phyloP scores from a whole-genome alignment of 2,888 invertebrate species.

The Empis stercorea region DNA sequence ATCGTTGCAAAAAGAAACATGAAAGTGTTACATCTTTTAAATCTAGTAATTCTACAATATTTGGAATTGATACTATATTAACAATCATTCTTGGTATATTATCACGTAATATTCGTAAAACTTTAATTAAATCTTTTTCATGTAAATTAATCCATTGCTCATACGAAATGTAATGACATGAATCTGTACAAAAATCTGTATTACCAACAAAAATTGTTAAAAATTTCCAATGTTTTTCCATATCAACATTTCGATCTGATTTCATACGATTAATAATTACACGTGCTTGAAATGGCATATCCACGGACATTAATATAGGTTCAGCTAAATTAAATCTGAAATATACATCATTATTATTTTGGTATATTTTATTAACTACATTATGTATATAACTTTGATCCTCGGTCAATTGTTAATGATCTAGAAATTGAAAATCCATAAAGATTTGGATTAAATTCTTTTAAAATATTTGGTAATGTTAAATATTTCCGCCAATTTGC shows the following conservation, averaged over 20 bases:
- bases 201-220: constrained; percentile 45
- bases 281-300: constrained; percentile 23
- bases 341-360: too few relatives aligned
- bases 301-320: constrained; percentile 27
- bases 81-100: constrained; percentile 39
- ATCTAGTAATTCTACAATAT: constrained; percentile 14
- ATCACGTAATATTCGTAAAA: constrained; percentile 39
- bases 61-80: constrained; percentile 23
- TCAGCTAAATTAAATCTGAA: constrained; percentile 28
- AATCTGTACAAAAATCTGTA: constrained; percentile 46
- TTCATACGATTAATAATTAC: constrained; percentile 22
- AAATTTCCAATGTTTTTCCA: constrained; percentile 47
- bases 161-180: constrained; percentile 38
- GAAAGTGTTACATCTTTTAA: constrained; percentile 17
- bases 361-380: too few relatives aligned
- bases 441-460: constrained; percentile 48
- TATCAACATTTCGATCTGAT: constrained; percentile 33
- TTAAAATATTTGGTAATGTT: constrained; percentile 46
- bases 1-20: constrained; percentile 20
- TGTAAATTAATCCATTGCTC: constrained; percentile 35
- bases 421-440: constrained; percentile 39
- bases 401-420: constrained; percentile 18
- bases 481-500: constrained; percentile 39
- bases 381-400: constrained; percentile 15
- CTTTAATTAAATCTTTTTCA: constrained; percentile 35